Base-by-base conservation (phyloP, 2,797 vertebrate species). In the Acipenser oxyrinchus region DNA sequence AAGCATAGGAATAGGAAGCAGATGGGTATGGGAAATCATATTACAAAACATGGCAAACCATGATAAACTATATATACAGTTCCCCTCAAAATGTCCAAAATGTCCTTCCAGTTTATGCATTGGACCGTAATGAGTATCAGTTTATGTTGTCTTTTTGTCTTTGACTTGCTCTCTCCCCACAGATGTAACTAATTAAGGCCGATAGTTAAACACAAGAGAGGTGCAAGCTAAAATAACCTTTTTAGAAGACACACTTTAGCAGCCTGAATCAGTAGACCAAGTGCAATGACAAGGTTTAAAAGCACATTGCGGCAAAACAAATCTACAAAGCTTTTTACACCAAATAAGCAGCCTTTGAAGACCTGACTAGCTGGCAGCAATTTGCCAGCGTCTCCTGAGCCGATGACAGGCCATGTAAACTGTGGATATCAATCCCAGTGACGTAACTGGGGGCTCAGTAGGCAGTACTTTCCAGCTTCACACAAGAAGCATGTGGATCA, bases 351-450 rank as follows among this genome's bases (percentile, higher is more conserved):
- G 9, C 10, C 55, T 58, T 58, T 58, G 55, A 66, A 53, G 60
- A 15, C 37, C 8, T 51, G n/a, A 4, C 49, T 10, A 11, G 23
- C 59, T 61, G 48, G 64, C 59, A 57, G 63, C 37, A 52, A 51
- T 51, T 7, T n/a, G 12, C 11, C 8, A 37, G 50, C 6, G 10
- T 51, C 48, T 6, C 13, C 10, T 6, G 37, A 12, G 64, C 7
- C 7, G 8, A 49, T 13, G 37, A 57, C 18, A 57, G 49, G 15
- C 66, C 50, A 60, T 10, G n/a, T 23, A 3, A 10, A 15, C 48
- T 64, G 18, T 2, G 51, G 57, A 63, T 62, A 70, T 70, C 58
- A 51, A 66, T 62, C 64, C 66, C 68, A 62, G 66, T 70, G 62
- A 70, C 9, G 51, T 62, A 70, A 66, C 61, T 48, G 52, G 48